phyloP scores from a whole-genome alignment of 2,888 invertebrate species.

The Teleogryllus oceanicus region DNA sequence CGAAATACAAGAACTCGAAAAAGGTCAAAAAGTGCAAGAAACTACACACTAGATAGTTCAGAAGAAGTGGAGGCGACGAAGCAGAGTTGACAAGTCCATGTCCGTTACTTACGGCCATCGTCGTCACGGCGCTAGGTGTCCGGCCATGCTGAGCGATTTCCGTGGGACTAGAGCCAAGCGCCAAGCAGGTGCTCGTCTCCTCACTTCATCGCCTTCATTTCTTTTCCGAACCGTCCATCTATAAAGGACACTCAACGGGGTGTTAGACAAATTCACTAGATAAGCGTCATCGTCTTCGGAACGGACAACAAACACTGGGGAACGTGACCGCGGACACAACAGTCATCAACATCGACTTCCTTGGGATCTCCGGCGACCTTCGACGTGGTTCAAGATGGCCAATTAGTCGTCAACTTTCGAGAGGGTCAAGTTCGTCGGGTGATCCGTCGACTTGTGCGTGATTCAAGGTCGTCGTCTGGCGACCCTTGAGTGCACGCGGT shows the following conservation, averaged over 20 bases:
- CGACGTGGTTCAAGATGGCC: too few species aligned
- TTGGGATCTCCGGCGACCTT: too few species aligned
- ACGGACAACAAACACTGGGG: not conserved
- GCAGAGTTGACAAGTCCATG: not conserved
- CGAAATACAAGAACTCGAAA: not conserved
- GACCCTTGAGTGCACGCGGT: too few species aligned
- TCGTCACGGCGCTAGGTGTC: not conserved
- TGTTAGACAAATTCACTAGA: not conserved
- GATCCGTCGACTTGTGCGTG: too few species aligned
- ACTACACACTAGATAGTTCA: conserved; percentile 18
- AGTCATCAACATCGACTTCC: not conserved
- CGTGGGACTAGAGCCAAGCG: not conserved
- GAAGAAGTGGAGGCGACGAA: conserved; percentile 11
- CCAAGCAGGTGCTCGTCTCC: not conserved
- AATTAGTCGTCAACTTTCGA: too few species aligned
- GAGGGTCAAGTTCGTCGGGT: too few species aligned
- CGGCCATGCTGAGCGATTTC: not conserved
- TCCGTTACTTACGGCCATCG: not conserved
- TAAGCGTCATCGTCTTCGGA: not conserved
- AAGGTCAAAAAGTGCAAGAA: not conserved
- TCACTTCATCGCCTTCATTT: not conserved
- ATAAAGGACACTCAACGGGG: conserved; percentile 1
- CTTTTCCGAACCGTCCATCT: not conserved
- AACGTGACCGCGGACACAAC: not conserved
- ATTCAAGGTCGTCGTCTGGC: too few species aligned